These are phyloP conservation scores for Silurus glanis DNA, from an alignment of 2,113 vertebrate genomes.

Conservation along the genomic window DNA sequence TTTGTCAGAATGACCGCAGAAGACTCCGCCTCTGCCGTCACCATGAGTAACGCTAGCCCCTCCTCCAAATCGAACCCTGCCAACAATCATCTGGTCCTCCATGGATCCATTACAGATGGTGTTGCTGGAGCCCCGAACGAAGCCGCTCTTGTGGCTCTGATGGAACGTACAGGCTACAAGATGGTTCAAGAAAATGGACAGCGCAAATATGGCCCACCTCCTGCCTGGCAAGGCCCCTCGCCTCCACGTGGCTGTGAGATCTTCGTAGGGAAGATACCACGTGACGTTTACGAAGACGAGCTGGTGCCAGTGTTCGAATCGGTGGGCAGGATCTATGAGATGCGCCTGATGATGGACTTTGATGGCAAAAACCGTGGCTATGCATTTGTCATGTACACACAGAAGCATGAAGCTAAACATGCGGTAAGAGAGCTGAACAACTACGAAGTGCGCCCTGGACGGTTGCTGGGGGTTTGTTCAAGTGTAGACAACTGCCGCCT, in stretches of 20 bases:
- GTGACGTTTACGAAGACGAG: slow-evolving; percentile 96
- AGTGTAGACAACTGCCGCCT: slow-evolving; percentile 98
- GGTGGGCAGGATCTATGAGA: slow-evolving; percentile 93
- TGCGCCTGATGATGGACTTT: slow-evolving; percentile 99
- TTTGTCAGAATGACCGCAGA: slow-evolving; percentile 96
- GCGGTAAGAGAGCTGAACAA: slow-evolving; percentile 97
- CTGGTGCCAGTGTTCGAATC: slow-evolving; percentile 93
- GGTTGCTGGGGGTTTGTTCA: slow-evolving; percentile 93
- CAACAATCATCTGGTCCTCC: slow-evolving; percentile 66
- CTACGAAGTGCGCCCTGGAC: slow-evolving; percentile 91
- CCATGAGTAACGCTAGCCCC: slow-evolving; percentile 82
- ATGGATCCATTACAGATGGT: slow-evolving; percentile 77
- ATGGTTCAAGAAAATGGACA: slow-evolving; percentile 98
- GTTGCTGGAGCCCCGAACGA: slow-evolving; percentile 87
- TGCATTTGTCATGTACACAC: slow-evolving; percentile 94
- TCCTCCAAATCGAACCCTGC: slow-evolving; percentile 63
- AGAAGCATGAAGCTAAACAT: slow-evolving; percentile 92
- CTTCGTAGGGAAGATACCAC: slow-evolving; percentile 97
- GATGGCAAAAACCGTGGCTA: slow-evolving; percentile 98
- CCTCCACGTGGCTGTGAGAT: slow-evolving; percentile 96
- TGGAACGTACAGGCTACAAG: slow-evolving; percentile 89
- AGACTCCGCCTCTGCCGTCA: slow-evolving; percentile 84
- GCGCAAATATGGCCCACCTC: slow-evolving; percentile 93
- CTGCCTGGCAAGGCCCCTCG: slow-evolving; percentile 85
- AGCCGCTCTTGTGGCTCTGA: slow-evolving; percentile 83